A percentile compares a stretch with the other conserved stretches of the same genome.
phyloP scores from a whole-genome alignment of 2,888 invertebrate species.

The Platycnemis pennipes region DNA sequence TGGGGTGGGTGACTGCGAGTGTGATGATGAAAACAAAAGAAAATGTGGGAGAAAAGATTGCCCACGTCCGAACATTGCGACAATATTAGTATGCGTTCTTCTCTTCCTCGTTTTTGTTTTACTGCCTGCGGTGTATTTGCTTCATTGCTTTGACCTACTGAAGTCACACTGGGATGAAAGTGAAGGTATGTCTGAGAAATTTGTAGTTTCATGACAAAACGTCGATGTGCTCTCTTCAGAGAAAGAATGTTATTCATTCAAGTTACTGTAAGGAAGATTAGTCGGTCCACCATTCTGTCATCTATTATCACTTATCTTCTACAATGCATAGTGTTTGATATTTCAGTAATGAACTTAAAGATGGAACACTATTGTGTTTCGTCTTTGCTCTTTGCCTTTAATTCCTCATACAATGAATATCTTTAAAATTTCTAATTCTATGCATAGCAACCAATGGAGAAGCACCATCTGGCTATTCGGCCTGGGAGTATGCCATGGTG shows the following conservation, averaged over 20 bases:
- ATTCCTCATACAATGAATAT: background rate
- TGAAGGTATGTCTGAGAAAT: background rate
- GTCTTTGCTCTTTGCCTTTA: background rate
- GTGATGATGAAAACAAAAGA: conserved; percentile 45
- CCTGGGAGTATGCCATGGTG: conserved; percentile 44
- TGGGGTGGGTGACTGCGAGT: conserved; percentile 47
- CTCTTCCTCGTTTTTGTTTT: conserved; percentile 78
- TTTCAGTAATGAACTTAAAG: too few relatives aligned
- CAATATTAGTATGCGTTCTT: conserved; percentile 76
- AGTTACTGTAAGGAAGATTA: too few relatives aligned
- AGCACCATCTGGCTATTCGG: conserved; percentile 19
- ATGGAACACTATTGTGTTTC: too few relatives aligned
- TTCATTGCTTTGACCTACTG: conserved; percentile 78
- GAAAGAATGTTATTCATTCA: too few relatives aligned
- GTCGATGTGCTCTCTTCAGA: too few relatives aligned
- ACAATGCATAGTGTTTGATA: too few relatives aligned
- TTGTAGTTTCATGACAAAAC: background rate
- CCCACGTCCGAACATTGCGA: conserved; percentile 76
- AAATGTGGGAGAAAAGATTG: conserved; percentile 48
- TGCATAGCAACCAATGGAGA: background rate
- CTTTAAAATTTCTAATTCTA: background rate
- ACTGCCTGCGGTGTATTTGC: conserved; percentile 78
- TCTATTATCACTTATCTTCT: too few relatives aligned
- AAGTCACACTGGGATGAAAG: conserved; percentile 74
- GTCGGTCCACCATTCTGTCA: too few relatives aligned